Evolutionary conservation across 2,113 vertebrate species (phyloP).

Genomic region (Eptesicus fuscus): DNA sequence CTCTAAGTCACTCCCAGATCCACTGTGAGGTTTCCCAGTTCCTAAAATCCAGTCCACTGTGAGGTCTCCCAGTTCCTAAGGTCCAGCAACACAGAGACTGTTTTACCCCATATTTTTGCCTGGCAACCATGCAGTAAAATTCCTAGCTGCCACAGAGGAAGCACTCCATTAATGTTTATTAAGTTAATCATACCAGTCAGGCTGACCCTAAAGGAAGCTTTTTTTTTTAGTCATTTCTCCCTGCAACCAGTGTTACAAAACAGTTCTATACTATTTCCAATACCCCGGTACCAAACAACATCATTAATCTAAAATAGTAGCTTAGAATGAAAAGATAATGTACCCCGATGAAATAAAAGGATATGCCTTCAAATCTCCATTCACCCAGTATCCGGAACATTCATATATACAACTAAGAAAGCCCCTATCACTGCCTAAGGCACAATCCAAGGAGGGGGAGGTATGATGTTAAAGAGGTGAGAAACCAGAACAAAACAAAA

Average conservation of each 20-base stretch:
- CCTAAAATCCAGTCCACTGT: background rate
- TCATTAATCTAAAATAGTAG: background rate
- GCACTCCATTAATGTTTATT: background rate
- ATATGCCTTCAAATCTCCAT: background rate
- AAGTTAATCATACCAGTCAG: background rate
- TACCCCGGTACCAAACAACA: background rate
- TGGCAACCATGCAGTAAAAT: background rate
- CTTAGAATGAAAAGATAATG: background rate
- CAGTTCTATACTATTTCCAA: background rate
- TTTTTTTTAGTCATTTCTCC: background rate
- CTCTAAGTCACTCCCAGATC: background rate
- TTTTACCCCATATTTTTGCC: background rate
- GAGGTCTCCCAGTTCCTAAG: background rate
- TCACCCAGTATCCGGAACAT: background rate
- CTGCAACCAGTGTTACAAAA: background rate
- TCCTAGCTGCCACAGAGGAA: background rate
- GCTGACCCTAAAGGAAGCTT: background rate
- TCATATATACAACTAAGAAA: background rate
- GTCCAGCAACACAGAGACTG: background rate
- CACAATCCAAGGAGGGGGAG: background rate
- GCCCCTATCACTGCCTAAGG: background rate
- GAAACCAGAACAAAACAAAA: background rate
- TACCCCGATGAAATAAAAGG: background rate
- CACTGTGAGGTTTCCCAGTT: background rate
- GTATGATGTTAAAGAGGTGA: background rate